A percentile compares a stretch with the other conserved stretches of the same genome.
Evolutionary conservation across 2,797 vertebrate species (phyloP).

Genomic region (Danio jaintianensis): DNA sequence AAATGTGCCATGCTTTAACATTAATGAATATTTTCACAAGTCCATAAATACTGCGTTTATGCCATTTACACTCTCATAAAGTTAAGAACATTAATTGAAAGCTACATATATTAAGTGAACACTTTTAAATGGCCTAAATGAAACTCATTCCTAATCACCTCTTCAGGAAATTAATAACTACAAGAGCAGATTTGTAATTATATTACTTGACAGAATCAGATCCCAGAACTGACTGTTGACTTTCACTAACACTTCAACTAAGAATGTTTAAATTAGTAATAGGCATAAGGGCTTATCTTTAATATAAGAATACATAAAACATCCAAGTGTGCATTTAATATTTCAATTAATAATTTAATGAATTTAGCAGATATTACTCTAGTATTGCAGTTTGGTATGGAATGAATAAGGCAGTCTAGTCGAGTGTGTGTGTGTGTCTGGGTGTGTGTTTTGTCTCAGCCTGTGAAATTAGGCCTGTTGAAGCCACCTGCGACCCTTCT

Average conservation of each 20-base stretch:
- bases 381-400: background rate
- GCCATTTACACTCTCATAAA: background rate
- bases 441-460: slow-evolving; percentile 38
- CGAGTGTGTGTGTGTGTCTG: background rate
- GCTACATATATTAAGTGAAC: background rate
- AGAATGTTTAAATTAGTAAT: background rate
- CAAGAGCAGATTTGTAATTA: slow-evolving; percentile 24
- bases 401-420: background rate
- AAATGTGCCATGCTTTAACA: background rate
- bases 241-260: background rate
- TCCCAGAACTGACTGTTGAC: background rate
- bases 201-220: background rate
- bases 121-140: slow-evolving; percentile 17
- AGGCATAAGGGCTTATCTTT: background rate
- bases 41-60: background rate
- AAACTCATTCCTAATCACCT: slow-evolving; percentile 42
- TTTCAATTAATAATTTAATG: no score
- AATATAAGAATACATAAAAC: background rate
- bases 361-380: background rate
- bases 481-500: slow-evolving; percentile 77
- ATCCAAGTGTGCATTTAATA: background rate
- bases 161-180: slow-evolving; percentile 32
- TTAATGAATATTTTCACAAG: background rate
- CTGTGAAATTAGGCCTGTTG: slow-evolving; percentile 70
- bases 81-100: background rate